phyloP scores from a whole-genome alignment of 2,113 vertebrate genomes.

The Gopherus evgoodei region DNA sequence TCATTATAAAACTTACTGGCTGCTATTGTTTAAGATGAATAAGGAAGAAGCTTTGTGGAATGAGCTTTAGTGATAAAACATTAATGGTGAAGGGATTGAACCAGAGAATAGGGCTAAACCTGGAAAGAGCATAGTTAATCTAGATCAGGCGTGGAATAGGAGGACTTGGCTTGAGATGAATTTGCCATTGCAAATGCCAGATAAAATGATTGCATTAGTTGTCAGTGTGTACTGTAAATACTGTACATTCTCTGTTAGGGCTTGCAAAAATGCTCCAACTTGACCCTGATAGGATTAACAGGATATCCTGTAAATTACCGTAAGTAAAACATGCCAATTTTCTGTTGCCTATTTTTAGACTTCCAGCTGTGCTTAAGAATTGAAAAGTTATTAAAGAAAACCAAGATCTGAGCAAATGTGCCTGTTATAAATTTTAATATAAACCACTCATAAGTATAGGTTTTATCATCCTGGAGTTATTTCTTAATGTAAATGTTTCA shows the following conservation, averaged over 20 bases:
- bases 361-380: conserved; percentile 72
- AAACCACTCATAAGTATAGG: conserved; percentile 63
- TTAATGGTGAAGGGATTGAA: neutral
- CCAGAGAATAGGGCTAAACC: neutral
- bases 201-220: conserved; percentile 20
- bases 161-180: neutral
- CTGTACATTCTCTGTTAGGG: neutral
- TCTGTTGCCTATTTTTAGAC: conserved; percentile 72
- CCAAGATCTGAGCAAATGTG: conserved; percentile 67
- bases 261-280: conserved; percentile 44
- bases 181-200: neutral
- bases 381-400: conserved; percentile 74
- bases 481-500: conserved; percentile 73
- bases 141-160: neutral
- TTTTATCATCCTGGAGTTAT: conserved; percentile 74
- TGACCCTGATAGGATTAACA: conserved; percentile 36
- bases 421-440: conserved; percentile 67
- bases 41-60: neutral
- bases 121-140: neutral
- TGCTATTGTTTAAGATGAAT: neutral
- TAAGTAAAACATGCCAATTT: conserved; percentile 66
- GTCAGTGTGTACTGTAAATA: conserved; percentile 20
- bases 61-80: fast-evolving
- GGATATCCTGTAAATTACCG: conserved; percentile 63
- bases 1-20: neutral